Base-by-base conservation (phyloP, 2,888 invertebrate species). In the Dioctria rufipes region DNA sequence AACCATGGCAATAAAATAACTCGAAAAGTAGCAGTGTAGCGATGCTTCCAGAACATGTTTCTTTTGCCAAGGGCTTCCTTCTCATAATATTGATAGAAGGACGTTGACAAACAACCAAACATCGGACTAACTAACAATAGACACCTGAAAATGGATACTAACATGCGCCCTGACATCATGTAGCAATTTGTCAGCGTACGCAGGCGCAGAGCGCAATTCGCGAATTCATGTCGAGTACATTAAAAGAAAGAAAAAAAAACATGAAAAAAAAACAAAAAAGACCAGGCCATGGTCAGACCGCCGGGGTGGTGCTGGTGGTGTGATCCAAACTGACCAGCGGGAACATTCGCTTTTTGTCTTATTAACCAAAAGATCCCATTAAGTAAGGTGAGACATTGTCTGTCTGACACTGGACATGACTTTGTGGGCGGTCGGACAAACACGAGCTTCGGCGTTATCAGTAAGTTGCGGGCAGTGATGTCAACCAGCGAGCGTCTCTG, bases 361-460 rank as follows among this genome's bases (percentile, higher is more conserved):
- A 40, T 42, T 43, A 40, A 39, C 43, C 42, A 42, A 80, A 71
- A 81, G 73, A 65, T 66, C 42, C 84, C 84, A 84, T 85, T 85
- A 84, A 84, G 83, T 84, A 84, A 83, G 83, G 83, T 83, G 83
- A 84, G 77, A 84, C 83, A 83, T 83, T 83, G 84, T 83, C 80
- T 67, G 43, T 75, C 60, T 88, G 88, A 88, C 88, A 86, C 86
- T 86, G 86, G 87, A 88, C 88, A 88, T 86, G 87, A 87, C 87
- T 88, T 88, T 88, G 88, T 88, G 87, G 88, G 88, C 88, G 88
- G 86, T 85, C 86, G 87, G 67, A 88, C 88, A 89, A 69, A 80
- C 69, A 80, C 13, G 60, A 25, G 39, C 46, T 80, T 8, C 67
- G 60, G 43, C 49, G 67, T 69, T 80, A 80, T 78, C 78, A 78